Evolutionary conservation across 1,140 invertebrate genomes (phyloP).

Genomic region (Mamestra configurata): DNA sequence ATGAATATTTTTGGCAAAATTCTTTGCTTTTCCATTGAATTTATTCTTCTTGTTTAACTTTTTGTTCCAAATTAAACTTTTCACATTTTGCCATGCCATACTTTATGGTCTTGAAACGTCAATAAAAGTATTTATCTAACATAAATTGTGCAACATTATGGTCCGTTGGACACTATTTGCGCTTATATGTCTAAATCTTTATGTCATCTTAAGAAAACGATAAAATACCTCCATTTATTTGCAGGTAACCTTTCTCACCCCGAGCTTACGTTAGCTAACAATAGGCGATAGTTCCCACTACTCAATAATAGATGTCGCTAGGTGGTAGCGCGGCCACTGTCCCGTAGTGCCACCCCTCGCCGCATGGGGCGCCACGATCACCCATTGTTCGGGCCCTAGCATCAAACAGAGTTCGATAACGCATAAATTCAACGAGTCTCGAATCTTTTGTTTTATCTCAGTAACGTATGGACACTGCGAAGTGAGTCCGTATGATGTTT

Average conservation of each 20-base stretch:
- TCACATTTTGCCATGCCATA: constrained; percentile 51
- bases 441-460: constrained; percentile 87
- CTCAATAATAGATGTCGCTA: constrained; percentile 82
- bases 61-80: constrained; percentile 70
- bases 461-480: constrained; percentile 87
- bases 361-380: constrained; percentile 85
- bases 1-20: constrained; percentile 87
- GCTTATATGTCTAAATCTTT: constrained; percentile 51
- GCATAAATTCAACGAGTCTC: constrained; percentile 84
- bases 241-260: constrained; percentile 63
- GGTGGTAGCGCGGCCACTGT: constrained; percentile 42
- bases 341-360: constrained; percentile 64
- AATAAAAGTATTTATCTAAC: constrained; percentile 26
- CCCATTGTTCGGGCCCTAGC: constrained; percentile 79
- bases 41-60: constrained; percentile 78
- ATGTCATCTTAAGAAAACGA: constrained; percentile 50
- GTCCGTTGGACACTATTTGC: neutral
- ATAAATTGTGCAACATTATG: neutral
- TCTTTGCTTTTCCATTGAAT: constrained; percentile 75
- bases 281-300: constrained; percentile 66
- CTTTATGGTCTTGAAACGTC: constrained; percentile 3
- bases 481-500: constrained; percentile 85
- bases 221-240: constrained; percentile 63
- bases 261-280: constrained; percentile 46
- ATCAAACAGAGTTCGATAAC: constrained; percentile 76